Conservation (phyloP, 2,888 invertebrate genomes). For the Pseudococcus viburni region DNA sequence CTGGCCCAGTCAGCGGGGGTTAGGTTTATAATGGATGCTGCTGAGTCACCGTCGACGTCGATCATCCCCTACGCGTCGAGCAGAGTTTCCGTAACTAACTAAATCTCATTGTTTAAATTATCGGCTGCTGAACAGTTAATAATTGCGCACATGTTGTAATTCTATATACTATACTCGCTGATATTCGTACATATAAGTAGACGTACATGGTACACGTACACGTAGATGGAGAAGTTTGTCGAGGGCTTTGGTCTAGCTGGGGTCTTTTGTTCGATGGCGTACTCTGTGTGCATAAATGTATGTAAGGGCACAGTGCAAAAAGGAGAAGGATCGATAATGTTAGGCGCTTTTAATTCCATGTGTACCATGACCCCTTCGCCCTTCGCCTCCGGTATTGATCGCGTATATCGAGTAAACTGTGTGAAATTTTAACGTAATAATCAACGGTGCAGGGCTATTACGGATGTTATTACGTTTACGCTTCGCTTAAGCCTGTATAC, state of each 20-base stretch:
- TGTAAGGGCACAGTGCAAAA: background rate
- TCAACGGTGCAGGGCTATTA: slow-evolving; percentile 48
- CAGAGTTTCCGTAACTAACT: slow-evolving; percentile 49
- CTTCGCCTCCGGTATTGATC: slow-evolving; percentile 4
- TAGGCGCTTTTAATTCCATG: slow-evolving; percentile 45
- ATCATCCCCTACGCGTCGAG: slow-evolving; percentile 45
- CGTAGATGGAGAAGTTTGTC: background rate
- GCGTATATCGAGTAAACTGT: slow-evolving; percentile 39
- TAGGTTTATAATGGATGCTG: slow-evolving; percentile 20
- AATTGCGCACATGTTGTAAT: slow-evolving; percentile 63
- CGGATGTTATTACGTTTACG: slow-evolving; percentile 46
- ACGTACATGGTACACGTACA: background rate
- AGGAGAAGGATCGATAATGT: slow-evolving; percentile 54
- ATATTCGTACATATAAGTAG: background rate
- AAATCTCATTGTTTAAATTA: slow-evolving; percentile 64
- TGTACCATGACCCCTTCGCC: background rate
- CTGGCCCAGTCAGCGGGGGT: slow-evolving; percentile 61
- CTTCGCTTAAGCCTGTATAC: slow-evolving; percentile 24
- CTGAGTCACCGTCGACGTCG: slow-evolving; percentile 57
- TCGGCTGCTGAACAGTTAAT: slow-evolving; percentile 65
- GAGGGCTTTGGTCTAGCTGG: slow-evolving; percentile 49
- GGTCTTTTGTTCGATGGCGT: slow-evolving; percentile 45
- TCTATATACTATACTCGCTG: slow-evolving; percentile 27
- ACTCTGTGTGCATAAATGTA: background rate
- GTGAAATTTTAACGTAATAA: slow-evolving; percentile 56